Conservation (phyloP, 2,888 invertebrate genomes). For the Patella depressa region DNA sequence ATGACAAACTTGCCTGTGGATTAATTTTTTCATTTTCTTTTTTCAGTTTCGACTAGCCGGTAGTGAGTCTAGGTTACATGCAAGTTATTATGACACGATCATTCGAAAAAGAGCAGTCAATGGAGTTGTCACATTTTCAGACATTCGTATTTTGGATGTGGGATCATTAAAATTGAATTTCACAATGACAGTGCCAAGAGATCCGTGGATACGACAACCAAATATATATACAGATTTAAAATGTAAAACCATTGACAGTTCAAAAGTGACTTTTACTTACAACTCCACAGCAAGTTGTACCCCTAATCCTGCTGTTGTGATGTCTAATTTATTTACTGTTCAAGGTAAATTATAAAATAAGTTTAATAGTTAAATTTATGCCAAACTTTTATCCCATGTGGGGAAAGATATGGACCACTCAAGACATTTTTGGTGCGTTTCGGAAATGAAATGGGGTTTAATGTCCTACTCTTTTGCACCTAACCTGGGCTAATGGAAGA, state of each 20-base stretch:
- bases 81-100: slow-evolving; percentile 33
- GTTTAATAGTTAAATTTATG: background rate
- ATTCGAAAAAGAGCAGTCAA: slow-evolving; percentile 34
- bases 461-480: too few relatives aligned
- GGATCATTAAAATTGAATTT: slow-evolving; percentile 36
- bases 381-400: background rate
- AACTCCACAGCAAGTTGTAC: slow-evolving; percentile 29
- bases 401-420: too few relatives aligned
- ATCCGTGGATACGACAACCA: slow-evolving; percentile 42
- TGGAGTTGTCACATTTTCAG: slow-evolving; percentile 36
- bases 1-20: too few relatives aligned
- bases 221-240: slow-evolving; percentile 37
- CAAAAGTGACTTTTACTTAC: slow-evolving; percentile 15
- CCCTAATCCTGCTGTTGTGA: slow-evolving; percentile 26
- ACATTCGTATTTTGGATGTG: slow-evolving; percentile 42
- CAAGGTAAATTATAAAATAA: slow-evolving; percentile 33
- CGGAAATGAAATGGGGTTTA: too few relatives aligned
- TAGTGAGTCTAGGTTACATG: slow-evolving; percentile 27
- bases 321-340: slow-evolving; percentile 30
- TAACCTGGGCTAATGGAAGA: too few relatives aligned
- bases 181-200: slow-evolving; percentile 40
- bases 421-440: too few relatives aligned
- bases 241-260: slow-evolving; percentile 22
- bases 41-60: slow-evolving; percentile 43
- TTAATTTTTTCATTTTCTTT: background rate